Evolutionary conservation across 2,113 vertebrate species (phyloP).

Genomic region (Rhombomys opimus): DNA sequence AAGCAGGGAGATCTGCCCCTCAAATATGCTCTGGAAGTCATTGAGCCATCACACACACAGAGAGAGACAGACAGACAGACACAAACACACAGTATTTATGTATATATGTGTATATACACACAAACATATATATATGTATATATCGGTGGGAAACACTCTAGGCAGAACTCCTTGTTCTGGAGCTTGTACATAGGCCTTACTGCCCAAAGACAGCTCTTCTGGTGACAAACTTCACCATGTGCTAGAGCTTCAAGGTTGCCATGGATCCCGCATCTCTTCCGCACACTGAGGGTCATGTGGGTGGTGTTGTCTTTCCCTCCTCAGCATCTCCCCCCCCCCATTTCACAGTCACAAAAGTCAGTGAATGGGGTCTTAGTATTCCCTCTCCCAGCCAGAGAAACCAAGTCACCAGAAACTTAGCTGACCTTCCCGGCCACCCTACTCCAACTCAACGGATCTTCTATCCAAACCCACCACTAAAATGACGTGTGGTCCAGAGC

Average conservation of each 20-base stretch:
- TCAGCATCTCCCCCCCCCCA: neutral
- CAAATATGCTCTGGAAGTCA: neutral
- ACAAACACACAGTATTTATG: neutral
- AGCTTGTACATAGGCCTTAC: neutral
- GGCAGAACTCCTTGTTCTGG: neutral
- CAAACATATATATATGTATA: neutral
- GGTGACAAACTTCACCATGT: neutral
- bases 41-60: neutral
- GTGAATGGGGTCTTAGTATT: neutral
- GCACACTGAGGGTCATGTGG: neutral
- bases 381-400: neutral
- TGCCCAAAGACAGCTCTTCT: neutral
- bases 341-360: neutral
- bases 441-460: neutral
- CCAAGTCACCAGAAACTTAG: neutral
- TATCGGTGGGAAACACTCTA: neutral
- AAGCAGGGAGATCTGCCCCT: too few relatives aligned
- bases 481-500: neutral
- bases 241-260: neutral
- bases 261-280: neutral
- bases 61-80: neutral
- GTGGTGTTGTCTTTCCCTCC: neutral
- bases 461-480: neutral
- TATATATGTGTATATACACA: neutral
- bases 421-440: neutral